Percentiles rank a stretch among this genome's conserved stretches.
phyloP scores from a whole-genome alignment of 2,113 vertebrate genomes.

The Trochalopteron elliotii region DNA sequence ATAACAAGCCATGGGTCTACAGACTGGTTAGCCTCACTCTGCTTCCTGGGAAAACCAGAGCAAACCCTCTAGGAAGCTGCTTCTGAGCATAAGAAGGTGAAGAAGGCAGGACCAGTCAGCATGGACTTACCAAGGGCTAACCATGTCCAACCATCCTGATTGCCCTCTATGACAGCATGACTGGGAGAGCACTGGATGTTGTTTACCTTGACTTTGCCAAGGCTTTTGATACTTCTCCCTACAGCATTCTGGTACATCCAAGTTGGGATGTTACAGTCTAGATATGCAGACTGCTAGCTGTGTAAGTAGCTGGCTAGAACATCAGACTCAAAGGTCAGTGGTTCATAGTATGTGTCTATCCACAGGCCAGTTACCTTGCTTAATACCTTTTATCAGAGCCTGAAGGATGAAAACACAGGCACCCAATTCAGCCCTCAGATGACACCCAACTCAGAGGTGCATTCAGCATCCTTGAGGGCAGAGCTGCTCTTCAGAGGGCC shows the following conservation, averaged over 20 bases:
- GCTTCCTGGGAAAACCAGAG: background rate
- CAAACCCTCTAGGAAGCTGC: background rate
- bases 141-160: background rate
- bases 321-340: background rate
- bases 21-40: background rate
- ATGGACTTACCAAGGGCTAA: background rate
- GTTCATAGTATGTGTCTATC: background rate
- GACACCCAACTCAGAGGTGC: background rate
- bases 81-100: background rate
- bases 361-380: background rate
- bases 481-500: background rate
- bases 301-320: background rate
- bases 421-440: background rate
- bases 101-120: background rate
- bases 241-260: background rate
- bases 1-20: background rate
- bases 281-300: background rate
- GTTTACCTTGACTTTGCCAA: background rate
- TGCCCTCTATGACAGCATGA: background rate
- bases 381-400: background rate
- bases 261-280: background rate
- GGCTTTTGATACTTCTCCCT: background rate
- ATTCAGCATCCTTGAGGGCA: background rate
- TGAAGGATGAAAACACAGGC: background rate
- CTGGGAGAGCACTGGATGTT: background rate